Base-by-base conservation (phyloP, 2,797 vertebrate genomes). In the Melanogrammus aeglefinus region DNA sequence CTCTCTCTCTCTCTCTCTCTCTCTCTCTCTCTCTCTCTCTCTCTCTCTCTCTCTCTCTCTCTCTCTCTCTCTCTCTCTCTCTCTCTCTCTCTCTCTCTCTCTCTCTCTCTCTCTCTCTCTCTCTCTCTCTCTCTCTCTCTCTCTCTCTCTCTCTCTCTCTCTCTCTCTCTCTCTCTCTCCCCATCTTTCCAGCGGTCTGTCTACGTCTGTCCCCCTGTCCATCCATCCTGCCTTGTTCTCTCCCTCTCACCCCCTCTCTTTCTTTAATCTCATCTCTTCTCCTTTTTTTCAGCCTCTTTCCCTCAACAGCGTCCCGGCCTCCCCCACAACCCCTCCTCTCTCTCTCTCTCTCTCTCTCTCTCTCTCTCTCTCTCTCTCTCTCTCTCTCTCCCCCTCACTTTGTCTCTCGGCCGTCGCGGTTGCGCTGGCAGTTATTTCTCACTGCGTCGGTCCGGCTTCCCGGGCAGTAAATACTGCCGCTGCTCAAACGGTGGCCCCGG, bases 391-490 rank as follows among this genome's bases (percentile, higher is more conserved):
- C 84, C 36, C 73, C 6, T 79, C 85, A 82, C 77, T 87, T 79
- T 81, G 76, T 85, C 85, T 86, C 82, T 82, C 78, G 80, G 69
- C 39, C 69, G 18, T 69, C 41, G 74, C 10, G 35, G 1, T 70
- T 27, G 57, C 18, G 38, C 79, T 84, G 80, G 89, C 85, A 83
- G 91, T 93, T 93, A 92, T 93, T 92, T 91, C 94, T 38, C 89
- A 91, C 88, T 51, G 81, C 44, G 8, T 63, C 51, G 75, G 66
- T 38, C 84, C 88, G 76, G 74, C 87, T 90, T 90, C 81, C 70
- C 13, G 84, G 91, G 92, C 93, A 93, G 93, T 93, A 94, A 94
- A 91, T 89, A 77, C 87, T 84, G 51, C 74, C 69, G 76, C 86
- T 90, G 91, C 86, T 90, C 81, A 78, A 85, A 86, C 87, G 83